Evolutionary conservation across 1,140 invertebrate genomes (phyloP), one percentile per base, ranked within the genome.

Genomic region (Chymomyza costata): DNA sequence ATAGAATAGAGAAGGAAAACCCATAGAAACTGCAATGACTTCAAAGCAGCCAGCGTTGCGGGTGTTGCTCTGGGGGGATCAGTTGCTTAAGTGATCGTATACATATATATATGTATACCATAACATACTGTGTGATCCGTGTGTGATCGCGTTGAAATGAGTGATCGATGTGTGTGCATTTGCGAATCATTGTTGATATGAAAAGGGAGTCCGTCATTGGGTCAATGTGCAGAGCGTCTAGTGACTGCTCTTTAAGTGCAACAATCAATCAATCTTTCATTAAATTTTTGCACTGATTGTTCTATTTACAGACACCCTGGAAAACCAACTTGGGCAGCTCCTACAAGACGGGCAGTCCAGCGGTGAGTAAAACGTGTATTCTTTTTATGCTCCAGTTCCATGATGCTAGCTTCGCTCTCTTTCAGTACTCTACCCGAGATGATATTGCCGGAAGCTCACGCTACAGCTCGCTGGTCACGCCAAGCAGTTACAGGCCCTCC

Each of bases 401-500:
- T n/a, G n/a, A n/a, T n/a, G n/a, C 10, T 45, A 19, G n/a, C 18
- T 34, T n/a, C 3, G 0, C 2, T 25, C 7, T 18, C 16, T 50
- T 37, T 10, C 38, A 85, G 83, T 85, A 85, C 16, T 66, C 73
- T 1, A 44, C 69, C 1, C 57, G 76, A 1, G 63, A 62, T 7
- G 83, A 85, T 34, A 31, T 71, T 1, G 45, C 41, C 15, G 50
- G 57, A 30, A 40, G 67, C 2, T 59, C 82, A 10, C 71, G 82
- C 1, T 84, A 83, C 34, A 70, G 39, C 2, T 82, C 82, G 2
- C 40, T 85, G 35, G 50, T 73, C 50, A 65, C 83, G 14, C 84
- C 84, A 7, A 81, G 66, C 18, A 52, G 80, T 21, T 85, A 82
- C 48, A 67, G 84, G 25, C 84, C 84, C 0, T 85, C 83, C 1